Conservation (phyloP, 2,113 vertebrate species). For the Empidonax traillii region DNA sequence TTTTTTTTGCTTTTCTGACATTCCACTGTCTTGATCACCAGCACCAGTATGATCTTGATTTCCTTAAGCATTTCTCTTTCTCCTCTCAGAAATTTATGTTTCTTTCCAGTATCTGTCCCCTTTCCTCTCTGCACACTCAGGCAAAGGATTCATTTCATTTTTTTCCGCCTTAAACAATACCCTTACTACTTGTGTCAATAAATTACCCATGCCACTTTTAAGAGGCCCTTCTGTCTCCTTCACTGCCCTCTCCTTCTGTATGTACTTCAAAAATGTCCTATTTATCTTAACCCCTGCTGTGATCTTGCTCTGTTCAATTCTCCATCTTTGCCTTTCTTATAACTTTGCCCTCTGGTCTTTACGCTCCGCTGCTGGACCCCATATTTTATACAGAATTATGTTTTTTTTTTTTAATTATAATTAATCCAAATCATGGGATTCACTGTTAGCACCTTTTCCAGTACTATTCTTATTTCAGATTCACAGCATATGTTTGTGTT, state of each 20-base stretch:
- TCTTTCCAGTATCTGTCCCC: constrained; percentile 39
- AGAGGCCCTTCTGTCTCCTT: constrained; percentile 41
- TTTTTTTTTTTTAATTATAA: background rate
- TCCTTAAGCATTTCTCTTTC: constrained; percentile 18
- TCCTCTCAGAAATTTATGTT: constrained; percentile 41
- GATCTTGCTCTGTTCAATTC: background rate
- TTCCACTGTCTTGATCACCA: background rate
- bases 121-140: constrained; percentile 27
- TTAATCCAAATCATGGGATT: background rate
- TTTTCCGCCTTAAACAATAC: constrained; percentile 3
- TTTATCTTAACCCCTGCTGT: constrained; percentile 27
- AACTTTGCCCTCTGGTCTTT: background rate
- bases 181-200: constrained; percentile 36
- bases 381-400: background rate
- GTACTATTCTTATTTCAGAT: background rate
- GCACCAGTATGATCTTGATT: constrained; percentile 5
- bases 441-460: background rate
- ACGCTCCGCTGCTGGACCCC: background rate
- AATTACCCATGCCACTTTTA: constrained; percentile 55
- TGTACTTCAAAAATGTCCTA: constrained; percentile 35
- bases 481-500: background rate
- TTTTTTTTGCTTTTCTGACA: background rate
- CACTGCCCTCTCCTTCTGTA: constrained; percentile 1
- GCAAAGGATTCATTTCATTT: background rate
- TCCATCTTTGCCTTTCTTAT: background rate